Evolutionary conservation across 2,797 vertebrate genomes (phyloP).

Genomic region (Yasuhikotakia modesta): DNA sequence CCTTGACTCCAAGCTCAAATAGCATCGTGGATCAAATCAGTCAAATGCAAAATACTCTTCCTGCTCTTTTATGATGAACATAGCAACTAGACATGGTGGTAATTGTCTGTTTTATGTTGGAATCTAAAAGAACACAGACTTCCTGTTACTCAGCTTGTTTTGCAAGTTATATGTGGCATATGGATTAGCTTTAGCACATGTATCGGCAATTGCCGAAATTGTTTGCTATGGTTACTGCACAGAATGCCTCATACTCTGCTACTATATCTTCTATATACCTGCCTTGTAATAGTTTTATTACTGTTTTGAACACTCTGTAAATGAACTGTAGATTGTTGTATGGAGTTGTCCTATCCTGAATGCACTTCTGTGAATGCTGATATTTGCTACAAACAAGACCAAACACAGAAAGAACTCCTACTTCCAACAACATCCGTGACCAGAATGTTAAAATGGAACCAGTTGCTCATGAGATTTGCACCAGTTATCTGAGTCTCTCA

Average conservation of each 20-base stretch:
- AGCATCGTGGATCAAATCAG: neutral
- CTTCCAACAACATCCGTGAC: neutral
- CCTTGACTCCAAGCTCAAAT: neutral
- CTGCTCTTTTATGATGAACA: neutral
- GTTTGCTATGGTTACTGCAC: neutral
- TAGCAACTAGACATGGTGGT: neutral
- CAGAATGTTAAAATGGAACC: neutral
- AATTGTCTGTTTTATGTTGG: neutral
- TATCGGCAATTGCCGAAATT: too few species aligned
- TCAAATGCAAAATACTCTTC: neutral
- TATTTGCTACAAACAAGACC: neutral
- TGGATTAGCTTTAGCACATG: too few species aligned
- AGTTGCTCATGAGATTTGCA: neutral
- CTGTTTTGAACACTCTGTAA: neutral
- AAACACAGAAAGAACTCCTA: neutral
- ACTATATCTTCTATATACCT: neutral
- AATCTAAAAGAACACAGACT: neutral
- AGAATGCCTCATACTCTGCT: neutral
- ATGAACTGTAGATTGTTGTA: neutral
- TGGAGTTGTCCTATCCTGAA: too few species aligned
- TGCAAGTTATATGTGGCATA: neutral
- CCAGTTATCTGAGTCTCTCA: neutral
- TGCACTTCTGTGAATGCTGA: neutral
- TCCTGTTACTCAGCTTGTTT: neutral
- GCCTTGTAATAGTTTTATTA: slow-evolving; percentile 3